Conservation (phyloP, 1,140 invertebrate species). For the Drosophila bocqueti region DNA sequence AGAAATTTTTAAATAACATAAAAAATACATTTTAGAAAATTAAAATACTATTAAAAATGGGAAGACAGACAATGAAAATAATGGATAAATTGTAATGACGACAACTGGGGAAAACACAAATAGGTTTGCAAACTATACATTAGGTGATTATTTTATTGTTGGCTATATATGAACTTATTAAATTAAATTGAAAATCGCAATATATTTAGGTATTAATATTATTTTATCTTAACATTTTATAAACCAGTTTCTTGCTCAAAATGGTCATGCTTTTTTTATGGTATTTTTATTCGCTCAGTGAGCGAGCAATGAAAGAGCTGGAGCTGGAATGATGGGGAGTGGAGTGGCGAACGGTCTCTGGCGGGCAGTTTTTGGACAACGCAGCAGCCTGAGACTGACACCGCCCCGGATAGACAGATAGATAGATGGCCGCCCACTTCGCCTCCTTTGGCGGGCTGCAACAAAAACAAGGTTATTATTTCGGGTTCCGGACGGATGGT, state of each 20-base stretch:
- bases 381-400: slow-evolving; percentile 40
- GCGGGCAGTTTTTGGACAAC: slow-evolving; percentile 72
- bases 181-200: not conserved
- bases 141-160: too few relatives aligned
- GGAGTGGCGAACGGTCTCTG: slow-evolving; percentile 69
- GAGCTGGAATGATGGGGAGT: slow-evolving; percentile 29
- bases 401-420: slow-evolving; percentile 54
- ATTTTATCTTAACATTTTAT: not conserved
- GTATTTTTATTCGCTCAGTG: slow-evolving; percentile 4
- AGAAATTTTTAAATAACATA: too few relatives aligned
- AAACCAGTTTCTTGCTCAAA: not conserved
- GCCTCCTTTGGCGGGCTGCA: slow-evolving; percentile 26
- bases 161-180: not conserved
- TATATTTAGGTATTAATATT: not conserved
- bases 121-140: too few relatives aligned
- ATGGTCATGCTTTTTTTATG: not conserved
- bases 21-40: not conserved
- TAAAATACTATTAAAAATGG: not conserved
- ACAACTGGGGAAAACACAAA: too few relatives aligned
- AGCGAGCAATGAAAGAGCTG: not conserved
- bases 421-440: slow-evolving; percentile 61
- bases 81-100: too few relatives aligned
- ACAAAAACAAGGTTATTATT: slow-evolving; percentile 78
- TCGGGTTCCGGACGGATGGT: slow-evolving; percentile 41
- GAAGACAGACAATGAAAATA: too few relatives aligned